These are phyloP conservation scores for Peromyscus leucopus DNA, from an alignment of 2,113 vertebrate genomes.

Conservation along the genomic window DNA sequence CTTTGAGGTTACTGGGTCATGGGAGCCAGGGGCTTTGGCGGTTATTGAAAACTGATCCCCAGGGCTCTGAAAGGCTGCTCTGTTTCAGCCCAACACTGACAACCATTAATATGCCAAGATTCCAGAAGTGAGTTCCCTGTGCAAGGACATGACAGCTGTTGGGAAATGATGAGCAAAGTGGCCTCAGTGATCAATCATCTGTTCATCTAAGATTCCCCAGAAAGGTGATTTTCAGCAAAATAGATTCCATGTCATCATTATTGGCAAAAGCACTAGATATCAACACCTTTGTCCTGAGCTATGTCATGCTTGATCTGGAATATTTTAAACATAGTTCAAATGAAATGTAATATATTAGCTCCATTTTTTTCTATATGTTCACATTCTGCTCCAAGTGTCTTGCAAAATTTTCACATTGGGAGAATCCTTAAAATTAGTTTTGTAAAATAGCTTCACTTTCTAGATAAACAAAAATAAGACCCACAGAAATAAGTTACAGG, in stretches of 20 bases:
- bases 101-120: neutral
- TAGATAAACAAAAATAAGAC: conserved; percentile 43
- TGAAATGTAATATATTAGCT: neutral
- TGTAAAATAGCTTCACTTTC: neutral
- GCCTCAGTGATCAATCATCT: neutral
- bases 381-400: conserved; percentile 42
- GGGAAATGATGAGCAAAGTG: neutral
- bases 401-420: conserved; percentile 44
- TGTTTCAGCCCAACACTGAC: neutral
- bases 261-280: conserved; percentile 40
- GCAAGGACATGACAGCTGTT: conserved; percentile 4
- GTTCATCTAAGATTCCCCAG: neutral
- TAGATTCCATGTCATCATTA: conserved; percentile 44
- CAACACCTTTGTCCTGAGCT: conserved; percentile 55
- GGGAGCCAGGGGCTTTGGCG: neutral
- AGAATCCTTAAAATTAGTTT: conserved; percentile 7
- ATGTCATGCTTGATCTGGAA: conserved; percentile 14
- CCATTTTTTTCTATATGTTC: conserved; percentile 72
- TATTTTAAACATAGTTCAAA: conserved; percentile 72
- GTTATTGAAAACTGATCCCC: conserved; percentile 46
- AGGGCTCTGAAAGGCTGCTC: neutral
- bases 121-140: neutral
- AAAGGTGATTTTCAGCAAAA: conserved; percentile 63
- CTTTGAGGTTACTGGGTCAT: conserved; percentile 57
- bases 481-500: neutral